These are phyloP conservation scores for Suillia variegata DNA, from an alignment of 2,888 invertebrate species.

Conservation along the genomic window DNA sequence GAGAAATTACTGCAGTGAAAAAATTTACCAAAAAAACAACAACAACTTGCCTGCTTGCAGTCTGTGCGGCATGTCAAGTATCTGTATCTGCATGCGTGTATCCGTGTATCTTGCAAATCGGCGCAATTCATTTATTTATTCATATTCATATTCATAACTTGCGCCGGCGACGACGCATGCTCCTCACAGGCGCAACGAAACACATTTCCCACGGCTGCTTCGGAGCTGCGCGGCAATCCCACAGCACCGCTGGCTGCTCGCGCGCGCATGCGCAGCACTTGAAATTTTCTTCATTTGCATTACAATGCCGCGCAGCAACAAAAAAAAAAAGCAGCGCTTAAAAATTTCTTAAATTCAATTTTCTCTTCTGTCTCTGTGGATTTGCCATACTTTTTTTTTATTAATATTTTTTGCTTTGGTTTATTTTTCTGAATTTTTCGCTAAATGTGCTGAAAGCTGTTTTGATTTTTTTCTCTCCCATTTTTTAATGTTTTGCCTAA, in stretches of 20 bases:
- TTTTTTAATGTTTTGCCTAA: no score
- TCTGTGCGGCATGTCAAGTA: constrained; percentile 3
- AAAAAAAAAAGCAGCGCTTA: background rate
- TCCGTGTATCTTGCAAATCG: background rate
- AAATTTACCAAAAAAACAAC: constrained; percentile 8
- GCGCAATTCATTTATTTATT: constrained; percentile 52
- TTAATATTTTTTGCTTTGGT: no score
- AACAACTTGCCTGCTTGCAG: background rate
- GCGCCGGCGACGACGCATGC: background rate
- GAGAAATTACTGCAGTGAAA: constrained; percentile 4
- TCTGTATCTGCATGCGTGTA: background rate
- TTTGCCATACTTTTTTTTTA: no score
- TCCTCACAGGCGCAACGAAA: background rate
- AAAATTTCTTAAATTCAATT: constrained; percentile 20
- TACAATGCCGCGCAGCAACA: constrained; percentile 39
- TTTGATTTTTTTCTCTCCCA: no score
- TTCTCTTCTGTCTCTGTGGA: no score
- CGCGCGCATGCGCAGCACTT: constrained; percentile 7
- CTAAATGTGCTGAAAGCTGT: no score
- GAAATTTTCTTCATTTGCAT: constrained; percentile 45
- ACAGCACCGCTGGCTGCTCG: background rate
- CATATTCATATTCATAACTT: constrained; percentile 41
- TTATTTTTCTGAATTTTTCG: no score
- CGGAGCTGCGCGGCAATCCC: background rate
- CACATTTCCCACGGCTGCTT: constrained; percentile 9